These are phyloP conservation scores for Balaeniceps rex DNA, from an alignment of 2,113 vertebrate species.

Conservation along the genomic window DNA sequence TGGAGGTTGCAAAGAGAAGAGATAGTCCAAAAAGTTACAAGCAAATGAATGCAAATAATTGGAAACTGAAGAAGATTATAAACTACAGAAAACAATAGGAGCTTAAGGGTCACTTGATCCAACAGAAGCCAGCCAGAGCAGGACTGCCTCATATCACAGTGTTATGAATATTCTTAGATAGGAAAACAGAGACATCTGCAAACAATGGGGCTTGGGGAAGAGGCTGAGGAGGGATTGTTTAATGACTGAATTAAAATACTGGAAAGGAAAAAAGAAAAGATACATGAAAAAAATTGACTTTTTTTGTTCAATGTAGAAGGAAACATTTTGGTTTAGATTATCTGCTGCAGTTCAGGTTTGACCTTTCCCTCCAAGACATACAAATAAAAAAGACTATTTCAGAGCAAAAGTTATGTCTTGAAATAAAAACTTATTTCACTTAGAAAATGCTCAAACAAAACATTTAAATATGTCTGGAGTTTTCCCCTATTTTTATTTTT, in stretches of 20 bases:
- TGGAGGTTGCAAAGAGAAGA: background rate
- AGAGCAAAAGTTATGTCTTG: background rate
- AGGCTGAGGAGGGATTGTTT: background rate
- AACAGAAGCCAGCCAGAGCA: slow-evolving; percentile 37
- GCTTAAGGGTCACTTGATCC: slow-evolving; percentile 12
- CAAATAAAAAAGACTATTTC: background rate
- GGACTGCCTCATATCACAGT: background rate
- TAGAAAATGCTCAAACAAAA: slow-evolving; percentile 7
- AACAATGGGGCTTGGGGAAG: slow-evolving; percentile 3
- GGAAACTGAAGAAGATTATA: background rate
- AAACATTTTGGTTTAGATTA: slow-evolving; percentile 36
- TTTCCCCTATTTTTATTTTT: background rate
- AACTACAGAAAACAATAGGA: slow-evolving; percentile 45
- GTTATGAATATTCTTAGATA: slow-evolving; percentile 35
- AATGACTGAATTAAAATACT: slow-evolving; percentile 7
- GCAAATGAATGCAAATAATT: background rate
- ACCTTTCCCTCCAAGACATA: background rate
- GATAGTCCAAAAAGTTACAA: background rate
- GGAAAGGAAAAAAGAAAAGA: background rate
- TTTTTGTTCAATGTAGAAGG: background rate
- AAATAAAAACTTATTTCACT: slow-evolving; percentile 6
- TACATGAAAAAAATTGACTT: background rate
- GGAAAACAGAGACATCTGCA: slow-evolving; percentile 11
- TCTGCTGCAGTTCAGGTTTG: slow-evolving; percentile 3
- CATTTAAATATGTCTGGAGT: background rate